These are phyloP conservation scores for Torymus texanus DNA, from an alignment of 2,888 invertebrate species.

Conservation along the genomic window DNA sequence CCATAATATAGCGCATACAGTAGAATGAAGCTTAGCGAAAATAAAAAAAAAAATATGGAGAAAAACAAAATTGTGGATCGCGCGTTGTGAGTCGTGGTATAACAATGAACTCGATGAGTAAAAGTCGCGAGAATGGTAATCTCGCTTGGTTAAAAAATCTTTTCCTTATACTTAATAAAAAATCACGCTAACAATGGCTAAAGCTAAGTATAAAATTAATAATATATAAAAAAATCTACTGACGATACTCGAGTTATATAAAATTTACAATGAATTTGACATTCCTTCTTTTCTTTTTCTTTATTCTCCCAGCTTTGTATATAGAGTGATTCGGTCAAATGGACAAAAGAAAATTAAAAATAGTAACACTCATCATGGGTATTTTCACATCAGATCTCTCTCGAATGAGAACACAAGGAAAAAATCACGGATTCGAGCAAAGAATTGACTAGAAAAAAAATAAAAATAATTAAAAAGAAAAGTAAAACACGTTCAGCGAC, in stretches of 20 bases:
- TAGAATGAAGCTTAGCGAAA: slow-evolving; percentile 52
- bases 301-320: slow-evolving; percentile 24
- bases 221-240: slow-evolving; percentile 26
- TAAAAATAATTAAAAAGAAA: slow-evolving; percentile 36
- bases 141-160: slow-evolving; percentile 30
- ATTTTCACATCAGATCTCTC: slow-evolving; percentile 20
- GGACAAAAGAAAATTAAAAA: slow-evolving; percentile 6
- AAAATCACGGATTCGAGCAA: slow-evolving; percentile 60
- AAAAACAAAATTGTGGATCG: no score
- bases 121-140: slow-evolving; percentile 28
- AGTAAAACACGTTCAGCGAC: background rate
- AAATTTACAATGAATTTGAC: slow-evolving; percentile 59
- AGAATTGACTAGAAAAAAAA: slow-evolving; percentile 66
- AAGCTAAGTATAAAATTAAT: slow-evolving; percentile 54
- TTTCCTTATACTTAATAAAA: slow-evolving; percentile 44
- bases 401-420: slow-evolving; percentile 18
- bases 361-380: slow-evolving; percentile 34
- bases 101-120: slow-evolving; percentile 47
- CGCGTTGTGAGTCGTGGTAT: background rate
- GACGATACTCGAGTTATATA: slow-evolving; percentile 31
- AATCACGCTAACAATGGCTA: slow-evolving; percentile 54
- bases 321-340: slow-evolving; percentile 14
- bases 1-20: slow-evolving; percentile 41
- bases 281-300: slow-evolving; percentile 9
- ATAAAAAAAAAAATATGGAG: slow-evolving; percentile 21